phyloP scores from a whole-genome alignment of 2,797 vertebrate genomes.

The Craterocephalus amniculus region DNA sequence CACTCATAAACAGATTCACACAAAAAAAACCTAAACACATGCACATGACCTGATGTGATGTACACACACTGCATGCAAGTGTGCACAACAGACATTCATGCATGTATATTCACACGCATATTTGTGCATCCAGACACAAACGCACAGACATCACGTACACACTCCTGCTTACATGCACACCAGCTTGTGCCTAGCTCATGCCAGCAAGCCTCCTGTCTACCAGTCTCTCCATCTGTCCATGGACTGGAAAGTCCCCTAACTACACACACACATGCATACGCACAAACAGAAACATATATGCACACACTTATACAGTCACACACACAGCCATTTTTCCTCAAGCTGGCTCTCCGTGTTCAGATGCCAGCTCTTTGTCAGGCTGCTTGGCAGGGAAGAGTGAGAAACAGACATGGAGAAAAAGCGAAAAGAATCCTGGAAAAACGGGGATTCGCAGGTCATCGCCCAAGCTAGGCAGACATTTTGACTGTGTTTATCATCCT shows the following conservation, averaged over 20 bases:
- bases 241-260: conserved; percentile 81
- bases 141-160: conserved; percentile 46
- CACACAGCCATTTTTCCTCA: conserved; percentile 71
- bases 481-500: conserved; percentile 53
- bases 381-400: conserved; percentile 72
- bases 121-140: conserved; percentile 37
- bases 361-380: conserved; percentile 80
- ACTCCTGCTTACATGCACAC: conserved; percentile 63
- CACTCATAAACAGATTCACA: conserved; percentile 28
- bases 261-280: conserved; percentile 42
- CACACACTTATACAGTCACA: conserved; percentile 28
- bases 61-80: conserved; percentile 34
- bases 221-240: conserved; percentile 86
- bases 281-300: conserved; percentile 32
- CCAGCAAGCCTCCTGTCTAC: conserved; percentile 85
- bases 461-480: conserved; percentile 49
- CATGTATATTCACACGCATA: conserved; percentile 47
- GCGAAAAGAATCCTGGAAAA: conserved; percentile 56
- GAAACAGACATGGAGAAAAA: conserved; percentile 62
- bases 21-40: conserved; percentile 48
- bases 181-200: conserved; percentile 78
- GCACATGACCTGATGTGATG: conserved; percentile 44
- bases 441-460: conserved; percentile 60
- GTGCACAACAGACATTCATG: conserved; percentile 35
- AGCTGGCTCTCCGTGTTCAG: conserved; percentile 70